Conservation (phyloP, 2,113 vertebrate species). For the Heloderma charlesbogerti region DNA sequence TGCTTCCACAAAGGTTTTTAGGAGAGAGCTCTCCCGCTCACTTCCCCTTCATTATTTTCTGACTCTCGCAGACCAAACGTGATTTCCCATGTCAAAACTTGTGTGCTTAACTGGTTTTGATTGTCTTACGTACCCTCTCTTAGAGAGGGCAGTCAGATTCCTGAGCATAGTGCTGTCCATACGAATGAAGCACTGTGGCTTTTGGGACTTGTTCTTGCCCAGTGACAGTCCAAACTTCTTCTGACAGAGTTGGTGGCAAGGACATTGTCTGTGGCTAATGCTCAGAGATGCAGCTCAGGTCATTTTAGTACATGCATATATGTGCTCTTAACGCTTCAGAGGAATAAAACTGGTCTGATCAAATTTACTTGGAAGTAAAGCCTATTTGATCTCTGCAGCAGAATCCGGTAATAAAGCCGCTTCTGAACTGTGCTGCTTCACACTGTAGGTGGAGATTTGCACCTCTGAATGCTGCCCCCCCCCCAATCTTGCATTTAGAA, state of each 20-base stretch:
- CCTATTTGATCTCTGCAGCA: background rate
- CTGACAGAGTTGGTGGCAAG: constrained; percentile 18
- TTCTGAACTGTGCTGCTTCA: background rate
- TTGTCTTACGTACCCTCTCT: constrained; percentile 79
- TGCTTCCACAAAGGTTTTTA: constrained; percentile 60
- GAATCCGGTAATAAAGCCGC: background rate
- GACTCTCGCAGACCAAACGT: constrained; percentile 79
- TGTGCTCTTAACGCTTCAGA: background rate
- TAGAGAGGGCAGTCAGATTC: constrained; percentile 66
- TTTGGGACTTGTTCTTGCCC: constrained; percentile 57
- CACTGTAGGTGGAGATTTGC: background rate
- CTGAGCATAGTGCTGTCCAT: constrained; percentile 65
- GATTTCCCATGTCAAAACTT: constrained; percentile 84
- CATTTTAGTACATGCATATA: background rate
- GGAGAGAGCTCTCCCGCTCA: constrained; percentile 59
- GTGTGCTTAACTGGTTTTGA: constrained; percentile 78
- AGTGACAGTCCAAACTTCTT: constrained; percentile 71
- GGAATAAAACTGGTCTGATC: constrained; percentile 6
- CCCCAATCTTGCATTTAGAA: background rate
- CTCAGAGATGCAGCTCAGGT: constrained; percentile 20
- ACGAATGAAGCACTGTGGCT: constrained; percentile 73
- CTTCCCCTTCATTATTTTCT: constrained; percentile 66
- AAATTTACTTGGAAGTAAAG: background rate
- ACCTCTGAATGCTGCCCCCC: background rate
- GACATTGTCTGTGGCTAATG: constrained; percentile 29